Conservation (phyloP, 2,797 vertebrate genomes). For the Diplodus puntazzo region DNA sequence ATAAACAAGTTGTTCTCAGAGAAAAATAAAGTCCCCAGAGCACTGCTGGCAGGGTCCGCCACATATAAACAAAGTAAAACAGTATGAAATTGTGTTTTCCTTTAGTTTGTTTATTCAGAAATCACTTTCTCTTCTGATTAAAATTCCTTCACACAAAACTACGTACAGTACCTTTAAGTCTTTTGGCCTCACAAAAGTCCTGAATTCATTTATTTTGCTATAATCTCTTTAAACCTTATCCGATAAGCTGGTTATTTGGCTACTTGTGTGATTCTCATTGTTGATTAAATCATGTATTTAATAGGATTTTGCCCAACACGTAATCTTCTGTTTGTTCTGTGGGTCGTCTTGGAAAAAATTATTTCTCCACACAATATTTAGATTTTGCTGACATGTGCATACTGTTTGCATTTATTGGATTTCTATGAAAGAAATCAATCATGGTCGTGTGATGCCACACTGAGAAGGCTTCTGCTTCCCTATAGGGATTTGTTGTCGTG, state of each 20-base stretch:
- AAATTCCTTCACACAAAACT: too few species aligned
- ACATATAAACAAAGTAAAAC: too few species aligned
- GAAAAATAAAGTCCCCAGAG: too few species aligned
- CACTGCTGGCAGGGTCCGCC: too few species aligned
- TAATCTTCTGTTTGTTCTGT: too few species aligned
- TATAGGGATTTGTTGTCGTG: constrained; percentile 2
- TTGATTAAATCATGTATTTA: neutral
- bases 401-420: neutral
- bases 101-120: too few species aligned
- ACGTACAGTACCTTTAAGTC: neutral
- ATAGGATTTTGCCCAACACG: neutral
- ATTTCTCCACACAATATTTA: neutral
- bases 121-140: too few species aligned
- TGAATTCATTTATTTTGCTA: neutral
- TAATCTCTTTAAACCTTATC: neutral
- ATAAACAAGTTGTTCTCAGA: too few species aligned
- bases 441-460: neutral
- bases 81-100: too few species aligned
- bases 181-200: too few species aligned
- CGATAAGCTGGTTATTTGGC: too few species aligned
- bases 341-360: neutral
- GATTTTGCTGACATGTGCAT: neutral
- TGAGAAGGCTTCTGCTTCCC: neutral
- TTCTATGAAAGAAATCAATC: neutral
- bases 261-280: too few species aligned